Evolutionary conservation across 2,113 vertebrate species (phyloP).

Genomic region (Columba janthina): DNA sequence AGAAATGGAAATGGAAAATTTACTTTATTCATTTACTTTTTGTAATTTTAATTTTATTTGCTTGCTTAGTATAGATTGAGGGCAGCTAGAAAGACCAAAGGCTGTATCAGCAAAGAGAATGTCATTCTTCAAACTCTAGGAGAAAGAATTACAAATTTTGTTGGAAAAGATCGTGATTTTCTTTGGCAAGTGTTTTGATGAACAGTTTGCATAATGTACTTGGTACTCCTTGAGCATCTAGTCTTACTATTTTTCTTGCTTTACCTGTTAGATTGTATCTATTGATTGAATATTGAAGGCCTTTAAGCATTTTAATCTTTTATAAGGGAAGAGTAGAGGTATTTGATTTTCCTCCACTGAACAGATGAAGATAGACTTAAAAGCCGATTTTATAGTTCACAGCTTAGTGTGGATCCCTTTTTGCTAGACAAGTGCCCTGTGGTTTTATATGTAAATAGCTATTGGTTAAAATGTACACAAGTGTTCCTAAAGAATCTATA

Average conservation of each 20-base stretch:
- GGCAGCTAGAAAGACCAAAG: conserved; percentile 44
- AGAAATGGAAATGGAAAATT: conserved; percentile 59
- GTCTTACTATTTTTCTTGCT: conserved; percentile 18
- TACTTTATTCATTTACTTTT: conserved; percentile 65
- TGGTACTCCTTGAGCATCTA: background rate
- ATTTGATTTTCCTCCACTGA: background rate
- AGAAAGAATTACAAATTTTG: conserved; percentile 17
- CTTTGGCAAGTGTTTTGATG: conserved; percentile 25
- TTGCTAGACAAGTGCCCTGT: background rate
- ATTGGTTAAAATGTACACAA: background rate
- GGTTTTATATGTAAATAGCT: background rate
- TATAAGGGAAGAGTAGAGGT: background rate
- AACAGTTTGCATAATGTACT: background rate
- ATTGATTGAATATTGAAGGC: background rate
- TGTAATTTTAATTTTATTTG: conserved; percentile 64
- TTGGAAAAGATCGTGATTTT: conserved; percentile 13
- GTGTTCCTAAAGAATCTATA: background rate
- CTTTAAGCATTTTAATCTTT: background rate
- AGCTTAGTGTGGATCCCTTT: background rate
- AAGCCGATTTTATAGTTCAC: background rate
- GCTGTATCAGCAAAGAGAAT: conserved; percentile 41
- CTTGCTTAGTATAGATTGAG: conserved; percentile 56
- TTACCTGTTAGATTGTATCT: background rate
- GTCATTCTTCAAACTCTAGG: background rate
- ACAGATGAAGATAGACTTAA: background rate